Conservation (phyloP, 2,888 invertebrate species). For the Cyrtodaria siliqua region DNA sequence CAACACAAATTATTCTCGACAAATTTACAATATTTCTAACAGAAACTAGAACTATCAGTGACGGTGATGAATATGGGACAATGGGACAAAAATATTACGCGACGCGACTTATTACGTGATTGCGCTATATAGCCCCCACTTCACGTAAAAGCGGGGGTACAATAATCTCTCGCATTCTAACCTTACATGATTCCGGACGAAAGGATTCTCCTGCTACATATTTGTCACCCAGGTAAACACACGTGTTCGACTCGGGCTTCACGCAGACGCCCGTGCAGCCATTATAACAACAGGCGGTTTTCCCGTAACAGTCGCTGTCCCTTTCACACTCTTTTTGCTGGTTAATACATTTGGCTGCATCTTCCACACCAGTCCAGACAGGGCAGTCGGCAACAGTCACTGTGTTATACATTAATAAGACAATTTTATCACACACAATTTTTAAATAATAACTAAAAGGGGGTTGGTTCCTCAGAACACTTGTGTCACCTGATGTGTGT, state of each 20-base stretch:
- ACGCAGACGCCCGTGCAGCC: slow-evolving; percentile 36
- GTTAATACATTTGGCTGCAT: neutral
- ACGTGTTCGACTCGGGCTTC: slow-evolving; percentile 23
- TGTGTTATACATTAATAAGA: neutral
- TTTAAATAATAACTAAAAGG: neutral
- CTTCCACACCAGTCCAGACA: neutral
- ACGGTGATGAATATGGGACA: too few relatives aligned
- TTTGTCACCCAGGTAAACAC: slow-evolving; percentile 6
- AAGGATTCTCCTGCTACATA: slow-evolving; percentile 37
- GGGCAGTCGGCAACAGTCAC: neutral
- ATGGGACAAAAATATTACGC: too few relatives aligned
- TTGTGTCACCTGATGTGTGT: too few relatives aligned
- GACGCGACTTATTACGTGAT: too few relatives aligned
- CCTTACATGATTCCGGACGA: slow-evolving; percentile 28
- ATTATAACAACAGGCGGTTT: slow-evolving; percentile 42
- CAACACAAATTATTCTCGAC: too few relatives aligned
- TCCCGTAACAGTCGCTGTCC: slow-evolving; percentile 22
- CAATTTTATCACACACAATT: neutral
- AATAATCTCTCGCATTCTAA: too few relatives aligned
- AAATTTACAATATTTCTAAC: too few relatives aligned
- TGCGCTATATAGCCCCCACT: too few relatives aligned
- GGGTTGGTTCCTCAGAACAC: too few relatives aligned
- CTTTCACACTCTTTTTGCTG: slow-evolving; percentile 8
- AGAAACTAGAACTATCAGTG: too few relatives aligned
- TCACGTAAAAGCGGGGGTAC: too few relatives aligned